Conservation (phyloP, 1,140 invertebrate genomes). For the Pteromalus puparum region DNA sequence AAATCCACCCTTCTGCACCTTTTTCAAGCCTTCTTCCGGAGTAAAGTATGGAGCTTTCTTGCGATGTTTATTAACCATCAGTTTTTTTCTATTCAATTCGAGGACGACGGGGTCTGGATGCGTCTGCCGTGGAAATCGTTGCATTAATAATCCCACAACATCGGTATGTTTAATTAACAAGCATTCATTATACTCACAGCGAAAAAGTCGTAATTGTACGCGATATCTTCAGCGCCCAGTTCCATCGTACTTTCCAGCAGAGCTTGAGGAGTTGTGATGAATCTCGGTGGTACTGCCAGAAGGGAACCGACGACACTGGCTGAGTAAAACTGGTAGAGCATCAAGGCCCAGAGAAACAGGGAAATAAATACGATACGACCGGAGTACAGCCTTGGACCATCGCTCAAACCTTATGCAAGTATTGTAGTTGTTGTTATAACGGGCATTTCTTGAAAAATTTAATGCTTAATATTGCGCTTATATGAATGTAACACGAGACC, state of each 20-base stretch:
- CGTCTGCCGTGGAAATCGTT: conserved; percentile 65
- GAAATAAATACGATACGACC: conserved; percentile 79
- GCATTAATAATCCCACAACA: background rate
- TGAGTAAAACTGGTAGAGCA: conserved; percentile 84
- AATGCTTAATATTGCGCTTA: background rate
- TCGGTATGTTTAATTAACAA: background rate
- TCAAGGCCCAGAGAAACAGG: conserved; percentile 79
- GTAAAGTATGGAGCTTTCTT: conserved; percentile 55
- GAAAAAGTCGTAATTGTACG: conserved; percentile 71
- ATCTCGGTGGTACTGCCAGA: conserved; percentile 79
- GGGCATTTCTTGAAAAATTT: background rate
- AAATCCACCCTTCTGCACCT: conserved; percentile 73
- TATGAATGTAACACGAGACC: conserved; percentile 62
- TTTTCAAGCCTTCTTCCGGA: conserved; percentile 67
- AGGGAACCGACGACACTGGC: conserved; percentile 83
- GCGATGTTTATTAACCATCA: conserved; percentile 61
- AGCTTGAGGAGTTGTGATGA: conserved; percentile 79
- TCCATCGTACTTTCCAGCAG: conserved; percentile 78
- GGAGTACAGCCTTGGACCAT: conserved; percentile 73
- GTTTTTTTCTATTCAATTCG: conserved; percentile 76
- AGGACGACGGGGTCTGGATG: conserved; percentile 77
- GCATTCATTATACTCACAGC: background rate
- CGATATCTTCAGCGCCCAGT: conserved; percentile 79
- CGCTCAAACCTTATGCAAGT: conserved; percentile 70
- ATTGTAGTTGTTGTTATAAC: background rate